A percentile compares a stretch with the other conserved stretches of the same genome.
phyloP scores from a whole-genome alignment of 2,797 vertebrate species.

The Steatocranus sp. region DNA sequence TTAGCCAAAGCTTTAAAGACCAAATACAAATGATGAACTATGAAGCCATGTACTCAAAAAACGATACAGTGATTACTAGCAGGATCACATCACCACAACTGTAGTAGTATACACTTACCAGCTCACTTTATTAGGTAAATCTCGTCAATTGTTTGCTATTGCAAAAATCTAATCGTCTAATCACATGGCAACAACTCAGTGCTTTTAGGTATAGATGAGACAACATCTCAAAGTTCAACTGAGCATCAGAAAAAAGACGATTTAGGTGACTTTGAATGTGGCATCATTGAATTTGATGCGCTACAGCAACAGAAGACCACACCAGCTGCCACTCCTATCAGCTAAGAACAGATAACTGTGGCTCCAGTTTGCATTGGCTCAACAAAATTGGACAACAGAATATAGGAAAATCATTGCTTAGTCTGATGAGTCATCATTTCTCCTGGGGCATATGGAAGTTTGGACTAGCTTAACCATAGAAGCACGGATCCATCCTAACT shows the following conservation, averaged over 20 bases:
- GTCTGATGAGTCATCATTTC: not conserved
- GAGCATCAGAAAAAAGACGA: not conserved
- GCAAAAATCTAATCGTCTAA: not conserved
- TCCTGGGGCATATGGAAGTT: not conserved
- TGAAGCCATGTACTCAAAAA: not conserved
- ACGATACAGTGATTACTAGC: not conserved
- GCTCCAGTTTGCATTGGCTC: not conserved
- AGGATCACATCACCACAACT: not conserved
- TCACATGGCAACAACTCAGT: not conserved
- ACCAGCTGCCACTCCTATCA: not conserved
- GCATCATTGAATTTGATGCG: not conserved
- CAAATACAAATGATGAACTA: not conserved
- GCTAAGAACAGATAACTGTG: not conserved
- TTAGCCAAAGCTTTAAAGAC: not conserved
- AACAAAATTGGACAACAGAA: not conserved
- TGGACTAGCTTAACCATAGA: not conserved
- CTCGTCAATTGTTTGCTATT: not conserved
- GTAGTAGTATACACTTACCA: not conserved
- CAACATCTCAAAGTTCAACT: not conserved
- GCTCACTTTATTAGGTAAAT: not conserved
- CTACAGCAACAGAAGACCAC: not conserved
- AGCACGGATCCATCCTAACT: not conserved
- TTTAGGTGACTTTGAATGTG: not conserved
- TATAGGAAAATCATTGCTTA: not conserved
- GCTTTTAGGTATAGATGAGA: not conserved